These are phyloP conservation scores for Ornithorhynchus anatinus DNA, from an alignment of 2,113 vertebrate species.

Conservation along the genomic window DNA sequence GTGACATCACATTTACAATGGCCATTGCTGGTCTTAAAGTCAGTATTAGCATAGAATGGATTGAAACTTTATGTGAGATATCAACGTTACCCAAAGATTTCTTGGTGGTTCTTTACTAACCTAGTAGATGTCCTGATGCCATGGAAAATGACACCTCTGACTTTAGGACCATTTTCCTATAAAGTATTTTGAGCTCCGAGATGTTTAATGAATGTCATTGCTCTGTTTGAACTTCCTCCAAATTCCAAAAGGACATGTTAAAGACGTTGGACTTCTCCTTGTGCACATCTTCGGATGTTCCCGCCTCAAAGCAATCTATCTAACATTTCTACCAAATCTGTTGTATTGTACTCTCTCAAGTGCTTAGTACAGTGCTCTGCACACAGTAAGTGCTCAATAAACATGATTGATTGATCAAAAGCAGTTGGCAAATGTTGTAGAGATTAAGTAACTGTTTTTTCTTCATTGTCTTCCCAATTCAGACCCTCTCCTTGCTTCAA, in stretches of 20 bases:
- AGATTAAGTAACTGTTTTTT: background rate
- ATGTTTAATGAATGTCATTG: background rate
- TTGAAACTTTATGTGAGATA: background rate
- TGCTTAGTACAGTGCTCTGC: no score
- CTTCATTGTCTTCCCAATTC: constrained; percentile 27
- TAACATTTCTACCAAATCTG: no score
- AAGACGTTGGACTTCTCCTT: background rate
- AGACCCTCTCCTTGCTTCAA: constrained; percentile 33
- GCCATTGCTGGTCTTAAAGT: background rate
- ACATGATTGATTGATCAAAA: no score
- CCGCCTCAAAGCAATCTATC: background rate
- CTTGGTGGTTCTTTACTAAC: background rate
- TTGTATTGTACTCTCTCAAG: no score
- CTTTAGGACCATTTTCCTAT: background rate
- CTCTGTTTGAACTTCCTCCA: background rate
- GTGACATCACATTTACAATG: background rate
- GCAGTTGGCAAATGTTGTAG: no score
- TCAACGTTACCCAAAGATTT: background rate
- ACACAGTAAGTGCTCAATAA: no score
- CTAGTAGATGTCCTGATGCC: background rate
- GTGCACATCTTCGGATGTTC: background rate
- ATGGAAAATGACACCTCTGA: background rate
- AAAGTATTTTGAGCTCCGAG: background rate
- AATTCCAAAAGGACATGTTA: background rate
- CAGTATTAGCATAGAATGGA: no score